Conservation (phyloP, 2,113 vertebrate species). For the Pygoscelis antarcticus region DNA sequence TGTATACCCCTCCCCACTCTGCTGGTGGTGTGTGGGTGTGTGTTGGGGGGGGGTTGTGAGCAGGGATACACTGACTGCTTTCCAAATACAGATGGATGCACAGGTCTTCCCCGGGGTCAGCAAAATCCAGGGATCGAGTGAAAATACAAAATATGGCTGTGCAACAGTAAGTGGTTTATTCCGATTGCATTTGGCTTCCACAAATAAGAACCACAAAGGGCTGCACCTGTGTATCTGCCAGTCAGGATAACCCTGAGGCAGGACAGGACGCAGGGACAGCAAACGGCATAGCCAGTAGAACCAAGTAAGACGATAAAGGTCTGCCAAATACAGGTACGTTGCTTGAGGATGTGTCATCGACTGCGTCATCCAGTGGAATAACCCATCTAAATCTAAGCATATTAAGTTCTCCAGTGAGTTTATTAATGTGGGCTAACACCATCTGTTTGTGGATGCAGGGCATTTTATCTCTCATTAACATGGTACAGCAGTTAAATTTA, state of each 20-base stretch:
- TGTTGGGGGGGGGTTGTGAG: too few species aligned
- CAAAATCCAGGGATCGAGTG: not conserved
- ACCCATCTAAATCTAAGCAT: conserved; percentile 63
- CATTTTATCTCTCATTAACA: conserved; percentile 35
- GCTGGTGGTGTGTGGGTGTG: not conserved
- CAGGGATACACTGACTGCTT: not conserved
- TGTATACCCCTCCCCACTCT: not conserved
- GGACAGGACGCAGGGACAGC: not conserved
- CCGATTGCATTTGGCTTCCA: not conserved
- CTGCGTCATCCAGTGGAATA: conserved; percentile 35
- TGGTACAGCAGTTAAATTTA: conserved; percentile 48
- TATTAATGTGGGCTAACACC: conserved; percentile 59
- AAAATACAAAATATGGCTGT: not conserved
- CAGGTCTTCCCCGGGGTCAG: not conserved
- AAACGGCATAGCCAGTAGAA: not conserved
- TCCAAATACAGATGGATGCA: not conserved
- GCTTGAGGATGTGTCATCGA: conserved; percentile 17
- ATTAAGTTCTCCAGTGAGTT: conserved; percentile 52
- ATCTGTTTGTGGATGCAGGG: conserved; percentile 41
- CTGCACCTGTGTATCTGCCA: not conserved
- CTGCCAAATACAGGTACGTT: not conserved
- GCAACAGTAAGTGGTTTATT: not conserved
- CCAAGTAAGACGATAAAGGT: not conserved
- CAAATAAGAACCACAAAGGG: not conserved
- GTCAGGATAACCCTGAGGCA: not conserved